A percentile compares a stretch with the other conserved stretches of the same genome.
Evolutionary conservation across 2,797 vertebrate genomes (phyloP).

Genomic region (Fundulus diaphanus): DNA sequence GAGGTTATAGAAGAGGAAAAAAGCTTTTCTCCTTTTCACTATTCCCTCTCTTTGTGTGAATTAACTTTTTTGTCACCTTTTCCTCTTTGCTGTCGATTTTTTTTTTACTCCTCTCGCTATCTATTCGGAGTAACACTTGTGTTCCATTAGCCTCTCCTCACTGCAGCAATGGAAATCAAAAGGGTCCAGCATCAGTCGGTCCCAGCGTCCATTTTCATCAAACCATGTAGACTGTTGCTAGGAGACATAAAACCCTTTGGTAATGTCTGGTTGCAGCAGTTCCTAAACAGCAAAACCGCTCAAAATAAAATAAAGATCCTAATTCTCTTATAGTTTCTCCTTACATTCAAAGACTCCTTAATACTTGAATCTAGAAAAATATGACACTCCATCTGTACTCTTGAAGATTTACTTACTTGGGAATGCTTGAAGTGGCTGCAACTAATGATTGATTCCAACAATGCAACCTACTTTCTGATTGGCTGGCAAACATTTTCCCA

Average conservation of each 20-base stretch:
- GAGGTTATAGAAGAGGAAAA: background rate
- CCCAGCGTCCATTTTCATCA: constrained; percentile 14
- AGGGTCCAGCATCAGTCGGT: background rate
- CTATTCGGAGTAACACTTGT: constrained; percentile 30
- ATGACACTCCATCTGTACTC: background rate
- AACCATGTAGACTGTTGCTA: constrained; percentile 49
- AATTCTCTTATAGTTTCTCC: background rate
- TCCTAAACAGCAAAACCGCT: background rate
- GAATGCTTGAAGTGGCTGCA: background rate
- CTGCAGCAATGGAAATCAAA: constrained; percentile 21
- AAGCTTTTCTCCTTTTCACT: background rate
- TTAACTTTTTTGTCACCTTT: background rate
- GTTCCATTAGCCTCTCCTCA: constrained; percentile 37
- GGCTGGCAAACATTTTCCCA: background rate
- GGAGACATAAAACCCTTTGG: constrained; percentile 33
- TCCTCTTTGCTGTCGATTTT: background rate
- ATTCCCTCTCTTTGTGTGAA: background rate
- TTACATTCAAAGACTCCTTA: constrained; percentile 1
- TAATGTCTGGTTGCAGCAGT: background rate
- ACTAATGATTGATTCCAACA: background rate
- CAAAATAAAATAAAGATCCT: constrained; percentile 11
- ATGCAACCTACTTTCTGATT: background rate
- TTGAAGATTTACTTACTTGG: background rate
- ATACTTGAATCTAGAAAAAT: background rate
- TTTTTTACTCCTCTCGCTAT: background rate